A percentile compares a stretch with the other conserved stretches of the same genome.
Conservation (phyloP, 2,113 vertebrate species). For the Pontoporia blainvillei region DNA sequence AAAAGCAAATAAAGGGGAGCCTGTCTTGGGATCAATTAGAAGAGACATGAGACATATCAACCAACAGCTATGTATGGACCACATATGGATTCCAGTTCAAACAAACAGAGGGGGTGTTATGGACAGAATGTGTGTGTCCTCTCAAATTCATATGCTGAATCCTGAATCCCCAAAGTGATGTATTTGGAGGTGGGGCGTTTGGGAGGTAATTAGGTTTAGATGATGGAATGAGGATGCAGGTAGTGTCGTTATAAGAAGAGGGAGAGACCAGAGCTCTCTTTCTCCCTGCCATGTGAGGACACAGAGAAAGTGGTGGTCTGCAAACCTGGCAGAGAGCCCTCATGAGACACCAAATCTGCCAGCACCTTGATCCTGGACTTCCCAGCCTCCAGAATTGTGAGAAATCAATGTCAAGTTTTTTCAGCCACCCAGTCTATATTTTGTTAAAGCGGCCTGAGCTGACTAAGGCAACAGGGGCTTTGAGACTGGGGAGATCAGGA, state of each 20-base stretch:
- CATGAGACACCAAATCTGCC: not conserved
- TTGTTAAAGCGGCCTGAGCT: not conserved
- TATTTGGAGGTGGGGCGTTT: not conserved
- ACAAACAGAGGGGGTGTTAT: not conserved
- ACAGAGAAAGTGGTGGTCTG: not conserved
- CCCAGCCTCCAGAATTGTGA: not conserved
- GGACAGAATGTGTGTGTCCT: not conserved
- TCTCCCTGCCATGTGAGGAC: not conserved
- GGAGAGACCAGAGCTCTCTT: too few relatives aligned
- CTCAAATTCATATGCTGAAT: not conserved
- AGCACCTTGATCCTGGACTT: not conserved
- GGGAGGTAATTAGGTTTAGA: not conserved
- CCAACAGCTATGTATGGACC: not conserved
- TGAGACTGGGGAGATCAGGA: not conserved
- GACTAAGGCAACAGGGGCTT: not conserved
- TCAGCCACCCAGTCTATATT: not conserved
- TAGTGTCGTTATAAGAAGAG: not conserved
- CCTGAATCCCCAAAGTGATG: not conserved
- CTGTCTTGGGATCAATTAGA: not conserved
- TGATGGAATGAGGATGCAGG: not conserved
- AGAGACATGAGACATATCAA: not conserved
- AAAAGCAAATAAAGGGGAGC: not conserved
- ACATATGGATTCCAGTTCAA: not conserved
- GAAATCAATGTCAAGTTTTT: not conserved
- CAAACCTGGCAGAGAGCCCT: not conserved